A percentile compares a stretch with the other conserved stretches of the same genome.
These are phyloP conservation scores for Spodoptera frugiperda DNA, from an alignment of 1,140 invertebrate genomes.

Conservation along the genomic window DNA sequence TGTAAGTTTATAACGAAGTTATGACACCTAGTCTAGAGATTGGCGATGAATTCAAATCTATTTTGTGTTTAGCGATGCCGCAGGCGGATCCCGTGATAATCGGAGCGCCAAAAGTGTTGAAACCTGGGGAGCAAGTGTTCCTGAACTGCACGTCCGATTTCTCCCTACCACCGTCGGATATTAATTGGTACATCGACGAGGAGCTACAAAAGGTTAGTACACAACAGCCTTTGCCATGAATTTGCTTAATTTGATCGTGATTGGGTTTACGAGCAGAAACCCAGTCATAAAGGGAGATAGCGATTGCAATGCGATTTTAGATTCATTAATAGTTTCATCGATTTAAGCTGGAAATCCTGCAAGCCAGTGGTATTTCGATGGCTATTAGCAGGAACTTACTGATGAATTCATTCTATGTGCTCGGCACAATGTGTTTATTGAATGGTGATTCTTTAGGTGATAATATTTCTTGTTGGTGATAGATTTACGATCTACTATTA, in stretches of 20 bases:
- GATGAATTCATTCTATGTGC: background rate
- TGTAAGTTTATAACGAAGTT: conserved; percentile 49
- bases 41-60: conserved; percentile 62
- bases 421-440: too few species aligned
- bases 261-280: conserved; percentile 29
- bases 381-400: conserved; percentile 11
- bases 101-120: conserved; percentile 85
- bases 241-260: conserved; percentile 33
- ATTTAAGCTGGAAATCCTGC: background rate
- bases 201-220: conserved; percentile 84
- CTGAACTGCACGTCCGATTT: conserved; percentile 88
- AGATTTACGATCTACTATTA: too few species aligned
- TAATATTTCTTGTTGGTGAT: too few species aligned
- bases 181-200: conserved; percentile 89
- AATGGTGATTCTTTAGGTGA: too few species aligned
- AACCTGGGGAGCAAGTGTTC: conserved; percentile 86
- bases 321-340: conserved; percentile 29
- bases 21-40: conserved; percentile 47
- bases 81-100: conserved; percentile 86
- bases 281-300: conserved; percentile 10
- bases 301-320: conserved; percentile 34
- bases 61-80: conserved; percentile 85
- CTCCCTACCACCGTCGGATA: conserved; percentile 87
- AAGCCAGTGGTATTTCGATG: conserved; percentile 3
- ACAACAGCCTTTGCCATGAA: conserved; percentile 45